These are phyloP conservation scores for Empis livida DNA, from an alignment of 2,888 invertebrate species.

Conservation along the genomic window DNA sequence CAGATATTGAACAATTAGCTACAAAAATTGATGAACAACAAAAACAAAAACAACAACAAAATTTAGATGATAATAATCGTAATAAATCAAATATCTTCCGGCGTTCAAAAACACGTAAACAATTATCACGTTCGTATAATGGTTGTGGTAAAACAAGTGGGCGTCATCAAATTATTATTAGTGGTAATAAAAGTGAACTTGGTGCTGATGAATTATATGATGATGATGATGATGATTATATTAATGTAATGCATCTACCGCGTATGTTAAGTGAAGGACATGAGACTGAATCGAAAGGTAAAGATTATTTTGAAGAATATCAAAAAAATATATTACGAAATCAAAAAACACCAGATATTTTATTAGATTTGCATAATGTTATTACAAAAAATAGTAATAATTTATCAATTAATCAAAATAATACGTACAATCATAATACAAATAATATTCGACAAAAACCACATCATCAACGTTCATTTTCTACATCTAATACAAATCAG, in stretches of 20 bases:
- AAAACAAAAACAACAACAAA: too few relatives aligned
- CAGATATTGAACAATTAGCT: too few relatives aligned
- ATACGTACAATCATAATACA: slow-evolving; percentile 8
- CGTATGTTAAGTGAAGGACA: slow-evolving; percentile 18
- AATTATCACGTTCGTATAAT: slow-evolving; percentile 32
- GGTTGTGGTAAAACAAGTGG: slow-evolving; percentile 19
- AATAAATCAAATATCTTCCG: slow-evolving; percentile 23
- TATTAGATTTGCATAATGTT: slow-evolving; percentile 28
- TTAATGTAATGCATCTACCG: slow-evolving; percentile 20
- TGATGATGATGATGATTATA: slow-evolving; percentile 20
- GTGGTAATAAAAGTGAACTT: slow-evolving; percentile 5
- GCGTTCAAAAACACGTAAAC: slow-evolving; percentile 29
- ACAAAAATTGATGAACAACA: too few relatives aligned
- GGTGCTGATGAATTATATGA: slow-evolving; percentile 8
- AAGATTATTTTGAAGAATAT: slow-evolving; percentile 2
- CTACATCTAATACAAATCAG: not conserved
- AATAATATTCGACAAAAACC: slow-evolving; percentile 12
- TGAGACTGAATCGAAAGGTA: slow-evolving; percentile 13
- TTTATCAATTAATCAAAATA: slow-evolving; percentile 12
- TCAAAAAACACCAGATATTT: slow-evolving; percentile 27
- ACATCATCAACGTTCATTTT: not conserved
- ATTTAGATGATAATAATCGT: too few relatives aligned
- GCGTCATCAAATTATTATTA: slow-evolving; percentile 16
- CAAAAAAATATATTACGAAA: not conserved
- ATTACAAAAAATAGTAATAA: slow-evolving; percentile 13